These are phyloP conservation scores for Maniola hyperantus DNA, from an alignment of 2,888 invertebrate species.

Conservation along the genomic window DNA sequence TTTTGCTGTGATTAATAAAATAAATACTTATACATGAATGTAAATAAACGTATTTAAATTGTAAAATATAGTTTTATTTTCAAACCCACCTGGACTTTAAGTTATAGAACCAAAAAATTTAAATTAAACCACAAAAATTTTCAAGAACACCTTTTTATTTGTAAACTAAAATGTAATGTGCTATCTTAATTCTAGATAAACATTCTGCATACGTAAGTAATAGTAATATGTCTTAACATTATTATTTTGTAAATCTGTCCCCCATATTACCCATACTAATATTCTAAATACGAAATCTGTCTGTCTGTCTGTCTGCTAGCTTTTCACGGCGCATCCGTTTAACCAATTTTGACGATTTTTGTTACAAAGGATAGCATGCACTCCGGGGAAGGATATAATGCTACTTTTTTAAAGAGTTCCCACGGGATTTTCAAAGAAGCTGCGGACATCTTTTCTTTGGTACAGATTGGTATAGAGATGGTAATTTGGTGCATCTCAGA, in stretches of 20 bases:
- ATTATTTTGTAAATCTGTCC: not conserved
- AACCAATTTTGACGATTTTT: too few relatives aligned
- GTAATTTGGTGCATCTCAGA: too few relatives aligned
- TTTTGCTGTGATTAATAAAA: not conserved
- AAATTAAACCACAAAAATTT: not conserved
- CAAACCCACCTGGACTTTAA: too few relatives aligned
- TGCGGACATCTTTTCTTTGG: too few relatives aligned
- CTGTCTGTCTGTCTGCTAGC: too few relatives aligned
- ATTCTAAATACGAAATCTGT: too few relatives aligned
- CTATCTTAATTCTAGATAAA: not conserved
- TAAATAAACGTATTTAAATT: constrained; percentile 14
- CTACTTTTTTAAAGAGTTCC: too few relatives aligned
- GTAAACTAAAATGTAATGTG: not conserved
- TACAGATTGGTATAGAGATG: too few relatives aligned
- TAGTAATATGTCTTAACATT: not conserved
- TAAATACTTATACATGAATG: not conserved
- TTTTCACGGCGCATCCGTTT: too few relatives aligned
- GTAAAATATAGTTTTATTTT: constrained; percentile 16
- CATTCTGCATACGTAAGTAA: not conserved
- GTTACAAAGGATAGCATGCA: too few relatives aligned
- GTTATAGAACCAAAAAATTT: not conserved
- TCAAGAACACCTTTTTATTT: not conserved
- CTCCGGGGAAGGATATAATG: too few relatives aligned
- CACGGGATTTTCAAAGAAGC: too few relatives aligned
- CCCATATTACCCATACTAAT: not conserved